Evolutionary conservation across 2,113 vertebrate species (phyloP), one percentile per base, ranked within the genome.

Genomic region (Ursus arctos): DNA sequence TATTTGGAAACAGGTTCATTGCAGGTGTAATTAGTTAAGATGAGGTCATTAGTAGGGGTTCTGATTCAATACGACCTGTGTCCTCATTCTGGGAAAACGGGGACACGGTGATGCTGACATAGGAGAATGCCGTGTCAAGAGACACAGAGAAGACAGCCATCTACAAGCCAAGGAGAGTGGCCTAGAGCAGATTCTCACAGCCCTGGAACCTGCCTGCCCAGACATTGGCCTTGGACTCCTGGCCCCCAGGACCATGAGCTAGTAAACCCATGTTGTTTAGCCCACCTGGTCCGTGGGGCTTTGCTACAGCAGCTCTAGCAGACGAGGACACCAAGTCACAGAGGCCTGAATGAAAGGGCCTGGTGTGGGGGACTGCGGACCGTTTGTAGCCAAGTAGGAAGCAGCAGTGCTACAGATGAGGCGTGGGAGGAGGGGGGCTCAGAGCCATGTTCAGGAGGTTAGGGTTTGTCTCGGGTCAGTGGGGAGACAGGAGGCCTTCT

Each of bases 321-420:
- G n/a, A 83, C 1, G 3, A 47, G 51, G 19, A 28, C 18, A 31
- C 13, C 5, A 33, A 31, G 80, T 80, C 53, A 69, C 33, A 72
- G 61, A 55, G 31, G 57, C 49, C n/a, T 2, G 26, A 24, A 55
- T 57, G 72, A 49, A 47, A 76, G 24, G 72, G 7, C 53, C 0
- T 0, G 12, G 65, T 2, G 16, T 10, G 10, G 19, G 26, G 36
- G 19, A 43, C 55, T 12, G 47, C 24, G 36, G 88, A 57, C 16
- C 26, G 1, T 15, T 11, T 19, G 61, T 14, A 69, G 61, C 21
- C n/a, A 33, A 26, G 19, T 10, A 76, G 74, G 55, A n/a, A 15
- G 53, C 2, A 0, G 2, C 1, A 26, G 36, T 4, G 7, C 18
- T 6, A 31, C 31, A 40, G n/a, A 19, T 10, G n/a, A 72, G 6